Percentiles rank a stretch among this genome's conserved stretches.
Conservation (phyloP, 2,797 vertebrate genomes). For the Hyperoplus immaculatus region DNA sequence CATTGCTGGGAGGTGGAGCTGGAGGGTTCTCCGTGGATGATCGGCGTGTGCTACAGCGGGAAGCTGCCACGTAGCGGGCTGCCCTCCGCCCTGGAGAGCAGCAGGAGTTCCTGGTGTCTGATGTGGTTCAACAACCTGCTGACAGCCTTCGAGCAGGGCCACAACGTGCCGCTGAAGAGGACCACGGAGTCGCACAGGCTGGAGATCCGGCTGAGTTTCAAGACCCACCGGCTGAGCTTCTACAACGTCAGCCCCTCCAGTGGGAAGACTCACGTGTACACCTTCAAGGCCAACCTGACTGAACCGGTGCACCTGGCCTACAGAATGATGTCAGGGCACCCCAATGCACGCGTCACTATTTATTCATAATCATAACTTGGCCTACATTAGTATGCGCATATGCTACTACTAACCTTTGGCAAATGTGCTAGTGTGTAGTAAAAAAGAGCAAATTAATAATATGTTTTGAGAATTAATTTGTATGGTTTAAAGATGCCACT, state of each 20-base stretch:
- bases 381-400: too few species aligned
- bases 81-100: conserved; percentile 84
- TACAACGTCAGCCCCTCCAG: conserved; percentile 75
- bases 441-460: background rate
- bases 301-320: conserved; percentile 83
- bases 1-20: conserved; percentile 82
- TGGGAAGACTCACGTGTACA: conserved; percentile 81
- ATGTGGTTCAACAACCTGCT: conserved; percentile 86
- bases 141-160: conserved; percentile 80
- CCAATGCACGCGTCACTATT: conserved; percentile 79
- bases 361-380: conserved; percentile 48
- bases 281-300: conserved; percentile 76
- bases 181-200: conserved; percentile 77
- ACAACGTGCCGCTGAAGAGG: conserved; percentile 74
- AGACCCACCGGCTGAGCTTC: conserved; percentile 77
- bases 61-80: conserved; percentile 74
- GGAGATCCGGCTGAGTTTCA: conserved; percentile 83
- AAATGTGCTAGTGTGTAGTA: background rate
- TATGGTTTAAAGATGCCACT: background rate
- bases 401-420: too few species aligned
- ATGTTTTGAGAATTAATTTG: conserved; percentile 2
- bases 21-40: conserved; percentile 80
- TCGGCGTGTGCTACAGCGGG: conserved; percentile 79
- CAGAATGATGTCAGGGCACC: conserved; percentile 84
- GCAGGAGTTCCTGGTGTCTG: conserved; percentile 81